Evolutionary conservation across 2,113 vertebrate genomes (phyloP).

Genomic region (Lathamus discolor): DNA sequence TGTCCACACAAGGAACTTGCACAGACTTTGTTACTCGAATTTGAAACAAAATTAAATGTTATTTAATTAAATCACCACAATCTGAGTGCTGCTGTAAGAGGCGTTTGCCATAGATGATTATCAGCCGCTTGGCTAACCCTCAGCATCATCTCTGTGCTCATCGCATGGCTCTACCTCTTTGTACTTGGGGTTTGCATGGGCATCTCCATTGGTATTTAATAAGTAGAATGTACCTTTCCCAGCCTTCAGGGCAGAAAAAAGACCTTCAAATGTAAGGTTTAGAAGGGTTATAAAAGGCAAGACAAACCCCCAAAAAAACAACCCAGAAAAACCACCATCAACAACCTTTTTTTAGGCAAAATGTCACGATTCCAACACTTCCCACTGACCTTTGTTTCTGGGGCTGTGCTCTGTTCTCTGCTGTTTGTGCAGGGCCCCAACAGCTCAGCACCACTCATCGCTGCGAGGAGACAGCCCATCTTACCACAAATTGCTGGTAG

Average conservation of each 20-base stretch:
- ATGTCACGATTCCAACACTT: background rate
- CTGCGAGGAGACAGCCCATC: background rate
- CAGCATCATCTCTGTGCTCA: background rate
- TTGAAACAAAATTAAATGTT: background rate
- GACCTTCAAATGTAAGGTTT: background rate
- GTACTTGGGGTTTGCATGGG: background rate
- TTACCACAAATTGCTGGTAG: rapidly evolving
- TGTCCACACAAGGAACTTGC: background rate
- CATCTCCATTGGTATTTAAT: background rate
- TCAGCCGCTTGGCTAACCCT: background rate
- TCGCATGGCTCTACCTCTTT: background rate
- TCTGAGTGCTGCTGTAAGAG: background rate
- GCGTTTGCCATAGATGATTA: background rate
- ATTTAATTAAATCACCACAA: background rate
- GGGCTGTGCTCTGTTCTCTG: background rate
- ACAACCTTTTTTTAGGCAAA: background rate
- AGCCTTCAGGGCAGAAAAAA: background rate
- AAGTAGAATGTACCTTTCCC: background rate
- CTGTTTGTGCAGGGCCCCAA: background rate
- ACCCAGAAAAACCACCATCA: background rate
- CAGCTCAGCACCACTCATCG: rapidly evolving
- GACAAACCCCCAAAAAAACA: background rate
- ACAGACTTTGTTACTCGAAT: background rate
- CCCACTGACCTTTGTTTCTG: background rate
- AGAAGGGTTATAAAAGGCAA: background rate